Evolutionary conservation across 2,797 vertebrate genomes (phyloP).

Genomic region (Iguana delicatissima): DNA sequence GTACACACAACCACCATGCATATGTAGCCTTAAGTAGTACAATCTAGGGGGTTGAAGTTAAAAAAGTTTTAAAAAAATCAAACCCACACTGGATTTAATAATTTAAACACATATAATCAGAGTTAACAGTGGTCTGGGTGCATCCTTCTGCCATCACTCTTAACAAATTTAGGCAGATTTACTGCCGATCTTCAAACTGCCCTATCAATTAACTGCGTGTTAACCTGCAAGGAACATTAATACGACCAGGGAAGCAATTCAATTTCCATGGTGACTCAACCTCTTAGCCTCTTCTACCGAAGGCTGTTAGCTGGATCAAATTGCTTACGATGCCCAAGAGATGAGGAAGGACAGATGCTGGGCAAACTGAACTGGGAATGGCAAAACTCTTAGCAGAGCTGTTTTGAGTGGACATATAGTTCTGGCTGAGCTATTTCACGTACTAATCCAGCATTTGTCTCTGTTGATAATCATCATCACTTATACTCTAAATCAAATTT

Average conservation of each 20-base stretch:
- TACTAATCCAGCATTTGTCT: not conserved
- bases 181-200: slow-evolving; percentile 62
- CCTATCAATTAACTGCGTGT: slow-evolving; percentile 60
- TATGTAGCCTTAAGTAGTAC: not conserved
- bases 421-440: not conserved
- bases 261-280: slow-evolving; percentile 60
- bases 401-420: slow-evolving; percentile 52
- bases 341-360: slow-evolving; percentile 46
- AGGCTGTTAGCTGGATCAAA: slow-evolving; percentile 68
- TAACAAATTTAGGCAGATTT: slow-evolving; percentile 57
- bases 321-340: slow-evolving; percentile 49
- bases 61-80: not conserved
- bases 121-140: not conserved
- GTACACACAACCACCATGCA: not conserved
- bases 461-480: not conserved
- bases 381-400: slow-evolving; percentile 51
- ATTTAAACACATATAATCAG: slow-evolving; percentile 47
- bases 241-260: slow-evolving; percentile 63
- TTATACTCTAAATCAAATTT: not conserved
- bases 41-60: not conserved
- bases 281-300: slow-evolving; percentile 55
- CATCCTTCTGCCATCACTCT: slow-evolving; percentile 57
- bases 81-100: slow-evolving; percentile 42
- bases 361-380: slow-evolving; percentile 45
- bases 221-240: slow-evolving; percentile 72